Evolutionary conservation across 2,797 vertebrate genomes (phyloP), one percentile per base, ranked within the genome.

Genomic region (Danio kyathit): DNA sequence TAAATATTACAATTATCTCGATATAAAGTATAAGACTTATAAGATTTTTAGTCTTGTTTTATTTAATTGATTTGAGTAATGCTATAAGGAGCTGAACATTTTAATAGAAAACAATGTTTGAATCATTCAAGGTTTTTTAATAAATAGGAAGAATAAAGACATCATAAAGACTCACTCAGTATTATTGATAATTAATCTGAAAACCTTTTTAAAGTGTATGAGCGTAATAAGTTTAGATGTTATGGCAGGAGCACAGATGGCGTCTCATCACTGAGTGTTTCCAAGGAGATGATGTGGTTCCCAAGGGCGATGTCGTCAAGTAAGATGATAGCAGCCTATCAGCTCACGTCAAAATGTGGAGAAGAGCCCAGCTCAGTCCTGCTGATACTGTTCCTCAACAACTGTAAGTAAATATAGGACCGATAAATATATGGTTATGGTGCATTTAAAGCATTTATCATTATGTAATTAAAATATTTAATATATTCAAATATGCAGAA

Each of bases 231-330:
- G 14, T 63, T 10, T 64, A 4, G 13, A 19, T 57, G 43, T 49
- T 29, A 81, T 76, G 70, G 66, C 54, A 40, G 21, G 80, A 83
- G 84, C 88, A 59, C 92, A 93, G 91, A 90, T 92, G 92, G 89
- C 87, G 29, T 89, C 69, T 54, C 79, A 84, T 70, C 87, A 88
- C 88, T 88, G 76, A 67, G 61, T 17, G 86, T 89, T 89, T 88
- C 88, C 78, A 65, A 77, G 80, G 84, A 74, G 84, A 86, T 88
- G 77, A 66, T 80, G 73, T 60, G 29, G 56, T 69, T 92, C 92
- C 91, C 90, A 83, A 84, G 88, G 86, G 92, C 72, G 82, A 69
- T 56, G 60, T 48, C 49, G 81, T 85, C 70, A 65, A 83, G 79
- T 83, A 78, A 82, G 66, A 88, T 84, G 87, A 85, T 90, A 80